Base-by-base conservation (phyloP, 2,797 vertebrate species). In the Apogon talboti region DNA sequence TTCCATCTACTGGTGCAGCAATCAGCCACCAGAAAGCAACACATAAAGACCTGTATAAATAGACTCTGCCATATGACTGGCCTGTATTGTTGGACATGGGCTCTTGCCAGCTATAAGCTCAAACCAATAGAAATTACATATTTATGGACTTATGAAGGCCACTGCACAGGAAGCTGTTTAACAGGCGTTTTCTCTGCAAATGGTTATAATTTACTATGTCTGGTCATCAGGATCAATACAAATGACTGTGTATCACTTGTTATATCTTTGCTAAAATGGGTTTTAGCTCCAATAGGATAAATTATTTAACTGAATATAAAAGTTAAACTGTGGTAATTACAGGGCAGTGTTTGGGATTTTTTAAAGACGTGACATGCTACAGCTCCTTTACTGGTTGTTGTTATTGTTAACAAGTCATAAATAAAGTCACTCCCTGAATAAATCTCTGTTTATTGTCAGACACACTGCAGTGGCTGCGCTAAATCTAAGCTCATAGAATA, bases 31-130 rank as follows among this genome's bases (percentile, higher is more conserved):
- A n/a, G n/a, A n/a, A n/a, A n/a, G n/a, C n/a, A n/a, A 54, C 46
- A 40, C 2, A 50, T 33, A 28, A 50, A 61, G 43, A 44, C 14
- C 43, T n/a, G 30, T 11, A 66, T 13, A 28, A 64, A 59, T 14
- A 55, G 35, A 57, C 9, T 44, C n/a, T n/a, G 9, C 40, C 28
- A 62, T 7, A 44, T 16, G 11, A 16, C 10, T 30, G 43, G 9
- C n/a, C n/a, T n/a, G n/a, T n/a, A n/a, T n/a, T n/a, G n/a, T n/a
- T n/a, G n/a, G n/a, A n/a, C n/a, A n/a, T n/a, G n/a, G n/a, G n/a
- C n/a, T n/a, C n/a, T n/a, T n/a, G n/a, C n/a, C n/a, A n/a, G n/a
- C n/a, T n/a, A n/a, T n/a, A n/a, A n/a, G n/a, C n/a, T n/a, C n/a
- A n/a, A n/a, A n/a, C n/a, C n/a, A n/a, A n/a, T n/a, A n/a, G n/a